Base-by-base conservation (phyloP, 2,797 vertebrate genomes). In the Micrastur ruficollis region DNA sequence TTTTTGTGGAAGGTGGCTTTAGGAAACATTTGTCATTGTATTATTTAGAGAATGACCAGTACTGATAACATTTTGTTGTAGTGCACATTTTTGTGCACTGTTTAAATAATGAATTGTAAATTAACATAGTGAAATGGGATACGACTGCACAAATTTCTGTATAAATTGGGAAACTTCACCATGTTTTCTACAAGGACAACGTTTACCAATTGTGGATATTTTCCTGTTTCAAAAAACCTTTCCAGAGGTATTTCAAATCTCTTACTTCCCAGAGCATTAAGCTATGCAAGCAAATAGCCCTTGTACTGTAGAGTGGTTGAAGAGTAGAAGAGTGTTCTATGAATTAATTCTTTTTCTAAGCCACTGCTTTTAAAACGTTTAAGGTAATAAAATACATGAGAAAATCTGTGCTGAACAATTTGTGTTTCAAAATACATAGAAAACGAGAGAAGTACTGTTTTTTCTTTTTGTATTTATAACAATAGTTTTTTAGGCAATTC, bases 41-140 rank as follows among this genome's bases (percentile, higher is more conserved):
- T 94, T 96, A 76, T 96, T 96, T 93, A 92, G 70, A 96, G 75
- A 94, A 91, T 34, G 94, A 97, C 97, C 97, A 94, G 63, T 58
- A 71, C 78, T 68, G 68, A 86, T 55, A 85, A 85, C 55, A 32
- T 91, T 96, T 93, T 85, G 59, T 91, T 95, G 66, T 84, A 81
- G 49, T 71, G 86, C 16, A 8, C 49, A 81, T 86, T 84, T 74
- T 88, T 53, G 5, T 93, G 86, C 19, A 49, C 47, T 74, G 71
- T 66, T 96, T 95, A 95, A 98, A 95, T 95, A 93, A 92, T 79
- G 92, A 92, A 23, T 83, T 36, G 10, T 62, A 27, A 86, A 92
- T 91, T 75, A 80, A 32, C 34, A 55, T 34, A 79, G 76, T 91
- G 92, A 93, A 93, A 88, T 97, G 89, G 87, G 80, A 90, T 76